phyloP scores from a whole-genome alignment of 2,888 invertebrate genomes.

The Dimorphilus gyrociliatus region DNA sequence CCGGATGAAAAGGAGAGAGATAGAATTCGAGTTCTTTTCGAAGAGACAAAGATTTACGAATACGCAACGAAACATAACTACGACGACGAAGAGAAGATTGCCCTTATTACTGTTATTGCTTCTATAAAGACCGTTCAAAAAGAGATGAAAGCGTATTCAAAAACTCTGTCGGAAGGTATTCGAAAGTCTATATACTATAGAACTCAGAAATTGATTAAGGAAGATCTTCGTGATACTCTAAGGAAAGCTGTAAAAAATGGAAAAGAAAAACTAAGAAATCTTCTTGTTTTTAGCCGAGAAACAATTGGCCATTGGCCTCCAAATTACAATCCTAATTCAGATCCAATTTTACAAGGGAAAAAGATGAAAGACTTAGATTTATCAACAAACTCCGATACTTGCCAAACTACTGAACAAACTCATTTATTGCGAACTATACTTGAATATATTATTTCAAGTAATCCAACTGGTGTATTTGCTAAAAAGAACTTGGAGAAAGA shows the following conservation, averaged over 20 bases:
- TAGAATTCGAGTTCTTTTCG: conserved; percentile 78
- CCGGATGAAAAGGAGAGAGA: no score
- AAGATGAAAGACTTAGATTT: no score
- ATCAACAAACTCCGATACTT: no score
- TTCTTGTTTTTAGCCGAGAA: not conserved
- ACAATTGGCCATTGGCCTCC: not conserved
- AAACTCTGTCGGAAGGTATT: conserved; percentile 76
- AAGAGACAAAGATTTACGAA: conserved; percentile 93
- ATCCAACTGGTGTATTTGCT: no score
- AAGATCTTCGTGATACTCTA: conserved; percentile 68
- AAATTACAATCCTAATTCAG: conserved; percentile 1
- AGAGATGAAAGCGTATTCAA: conserved; percentile 86
- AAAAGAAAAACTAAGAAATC: conserved; percentile 52
- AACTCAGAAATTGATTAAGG: conserved; percentile 86
- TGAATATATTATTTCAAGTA: no score
- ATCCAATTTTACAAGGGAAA: conserved; percentile 7
- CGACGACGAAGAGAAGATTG: conserved; percentile 86
- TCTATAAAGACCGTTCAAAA: conserved; percentile 92
- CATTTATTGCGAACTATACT: no score
- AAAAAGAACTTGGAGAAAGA: no score
- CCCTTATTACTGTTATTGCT: conserved; percentile 88
- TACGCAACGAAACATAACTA: conserved; percentile 92
- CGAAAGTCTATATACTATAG: conserved; percentile 81
- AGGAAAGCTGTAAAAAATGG: conserved; percentile 93
- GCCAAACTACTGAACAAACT: no score